Percentiles rank a stretch among this genome's conserved stretches.
These are phyloP conservation scores for Hypercompe scribonia DNA, from an alignment of 2,888 invertebrate species.

Conservation along the genomic window DNA sequence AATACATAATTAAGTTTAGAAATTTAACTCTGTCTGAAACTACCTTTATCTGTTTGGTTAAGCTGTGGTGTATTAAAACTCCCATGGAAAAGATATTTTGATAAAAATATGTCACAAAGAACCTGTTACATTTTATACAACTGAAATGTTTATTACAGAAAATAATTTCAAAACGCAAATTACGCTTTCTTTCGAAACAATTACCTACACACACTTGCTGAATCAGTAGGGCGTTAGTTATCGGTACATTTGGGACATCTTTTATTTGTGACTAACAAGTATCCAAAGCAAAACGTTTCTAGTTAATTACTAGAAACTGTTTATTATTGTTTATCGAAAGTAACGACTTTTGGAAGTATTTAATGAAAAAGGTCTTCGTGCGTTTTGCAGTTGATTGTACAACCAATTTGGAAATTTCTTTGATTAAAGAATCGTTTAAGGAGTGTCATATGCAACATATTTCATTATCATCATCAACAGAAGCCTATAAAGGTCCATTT, in stretches of 20 bases:
- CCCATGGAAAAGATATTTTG: background rate
- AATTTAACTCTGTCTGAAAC: too few relatives aligned
- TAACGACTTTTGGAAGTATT: background rate
- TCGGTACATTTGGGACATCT: background rate
- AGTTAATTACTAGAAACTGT: background rate
- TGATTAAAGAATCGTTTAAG: background rate
- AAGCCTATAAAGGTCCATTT: too few relatives aligned
- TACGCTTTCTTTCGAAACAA: background rate
- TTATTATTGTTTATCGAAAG: too few relatives aligned
- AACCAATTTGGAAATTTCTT: background rate
- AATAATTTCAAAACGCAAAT: background rate
- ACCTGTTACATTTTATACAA: background rate
- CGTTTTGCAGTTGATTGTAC: background rate
- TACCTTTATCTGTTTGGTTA: too few relatives aligned
- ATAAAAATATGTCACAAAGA: background rate
- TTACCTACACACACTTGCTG: background rate
- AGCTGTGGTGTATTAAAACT: background rate
- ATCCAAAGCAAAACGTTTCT: background rate
- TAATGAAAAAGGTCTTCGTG: rapidly evolving
- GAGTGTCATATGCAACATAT: background rate
- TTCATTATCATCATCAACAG: too few relatives aligned
- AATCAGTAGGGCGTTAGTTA: background rate
- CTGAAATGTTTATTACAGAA: background rate
- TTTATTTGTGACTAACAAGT: background rate
- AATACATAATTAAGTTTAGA: too few relatives aligned